Percentiles rank a stretch among this genome's conserved stretches.
Evolutionary conservation across 2,888 invertebrate genomes (phyloP).

Genomic region (Ecdyonurus torrentis): DNA sequence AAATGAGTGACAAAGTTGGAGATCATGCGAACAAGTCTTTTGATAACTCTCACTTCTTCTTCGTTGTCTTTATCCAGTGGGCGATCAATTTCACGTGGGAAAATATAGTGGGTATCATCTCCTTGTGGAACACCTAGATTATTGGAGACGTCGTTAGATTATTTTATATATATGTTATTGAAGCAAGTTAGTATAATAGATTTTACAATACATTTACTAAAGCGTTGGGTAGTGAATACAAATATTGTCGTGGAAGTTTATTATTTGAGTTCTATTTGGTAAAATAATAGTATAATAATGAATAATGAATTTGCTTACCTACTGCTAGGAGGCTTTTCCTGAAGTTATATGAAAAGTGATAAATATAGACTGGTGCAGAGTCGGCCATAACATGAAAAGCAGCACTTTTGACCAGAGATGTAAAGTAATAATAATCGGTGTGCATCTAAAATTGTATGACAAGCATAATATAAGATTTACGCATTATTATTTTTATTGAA

Average conservation of each 20-base stretch:
- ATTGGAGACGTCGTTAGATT: too few species aligned
- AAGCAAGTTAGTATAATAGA: too few species aligned
- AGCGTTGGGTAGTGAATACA: too few species aligned
- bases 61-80: not conserved
- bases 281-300: not conserved
- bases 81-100: not conserved
- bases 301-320: not conserved
- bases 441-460: slow-evolving; percentile 5
- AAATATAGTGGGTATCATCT: slow-evolving; percentile 5
- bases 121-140: slow-evolving; percentile 9
- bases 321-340: not conserved
- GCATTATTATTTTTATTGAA: too few species aligned
- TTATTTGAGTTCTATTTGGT: not conserved
- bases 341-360: slow-evolving; percentile 7
- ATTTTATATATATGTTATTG: too few species aligned
- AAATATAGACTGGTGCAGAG: slow-evolving; percentile 6
- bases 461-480: too few species aligned
- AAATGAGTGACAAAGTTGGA: not conserved
- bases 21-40: not conserved
- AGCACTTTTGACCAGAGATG: slow-evolving; percentile 2
- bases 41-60: not conserved
- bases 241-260: too few species aligned
- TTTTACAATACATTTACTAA: too few species aligned
- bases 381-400: not conserved
- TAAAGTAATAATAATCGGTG: slow-evolving; percentile 6